Percentiles rank a stretch among this genome's conserved stretches.
Evolutionary conservation across 2,888 invertebrate genomes (phyloP).

Genomic region (Eubasilissa splendida): DNA sequence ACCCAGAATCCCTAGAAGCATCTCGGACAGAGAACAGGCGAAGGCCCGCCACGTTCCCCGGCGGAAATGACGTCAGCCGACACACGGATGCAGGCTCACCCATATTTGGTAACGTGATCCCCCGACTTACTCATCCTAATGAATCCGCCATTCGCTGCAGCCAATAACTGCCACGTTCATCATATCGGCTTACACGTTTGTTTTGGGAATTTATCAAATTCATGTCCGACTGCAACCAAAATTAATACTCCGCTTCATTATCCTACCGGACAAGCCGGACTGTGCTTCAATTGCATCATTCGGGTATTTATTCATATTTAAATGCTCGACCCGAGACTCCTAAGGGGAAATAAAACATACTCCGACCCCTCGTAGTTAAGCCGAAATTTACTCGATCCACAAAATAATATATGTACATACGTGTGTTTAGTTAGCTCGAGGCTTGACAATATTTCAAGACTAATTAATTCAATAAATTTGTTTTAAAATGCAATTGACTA

Average conservation of each 20-base stretch:
- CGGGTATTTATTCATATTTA: too few species aligned
- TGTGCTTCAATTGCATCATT: too few species aligned
- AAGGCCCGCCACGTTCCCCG: not conserved
- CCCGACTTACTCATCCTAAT: conserved; percentile 43
- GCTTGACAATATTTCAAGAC: too few species aligned
- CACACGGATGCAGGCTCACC: conserved; percentile 33
- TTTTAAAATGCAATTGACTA: too few species aligned
- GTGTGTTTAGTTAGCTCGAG: too few species aligned
- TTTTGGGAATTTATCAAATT: conserved; percentile 26
- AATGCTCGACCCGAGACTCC: too few species aligned
- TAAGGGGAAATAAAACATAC: too few species aligned
- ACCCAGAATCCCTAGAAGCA: not conserved
- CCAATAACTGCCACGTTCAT: conserved; percentile 15
- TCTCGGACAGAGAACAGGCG: not conserved
- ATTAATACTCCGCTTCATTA: conserved; percentile 10
- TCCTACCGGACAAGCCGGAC: not conserved
- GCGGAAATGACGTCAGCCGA: conserved; percentile 38
- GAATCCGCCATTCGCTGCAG: conserved; percentile 28
- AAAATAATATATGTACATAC: too few species aligned
- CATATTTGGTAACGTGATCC: conserved; percentile 40
- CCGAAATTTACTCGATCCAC: too few species aligned
- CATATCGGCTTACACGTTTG: conserved; percentile 1
- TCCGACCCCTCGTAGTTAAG: too few species aligned
- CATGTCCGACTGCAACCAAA: not conserved
- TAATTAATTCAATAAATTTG: too few species aligned